Conservation (phyloP, 2,113 vertebrate species). For the Calypte anna region DNA sequence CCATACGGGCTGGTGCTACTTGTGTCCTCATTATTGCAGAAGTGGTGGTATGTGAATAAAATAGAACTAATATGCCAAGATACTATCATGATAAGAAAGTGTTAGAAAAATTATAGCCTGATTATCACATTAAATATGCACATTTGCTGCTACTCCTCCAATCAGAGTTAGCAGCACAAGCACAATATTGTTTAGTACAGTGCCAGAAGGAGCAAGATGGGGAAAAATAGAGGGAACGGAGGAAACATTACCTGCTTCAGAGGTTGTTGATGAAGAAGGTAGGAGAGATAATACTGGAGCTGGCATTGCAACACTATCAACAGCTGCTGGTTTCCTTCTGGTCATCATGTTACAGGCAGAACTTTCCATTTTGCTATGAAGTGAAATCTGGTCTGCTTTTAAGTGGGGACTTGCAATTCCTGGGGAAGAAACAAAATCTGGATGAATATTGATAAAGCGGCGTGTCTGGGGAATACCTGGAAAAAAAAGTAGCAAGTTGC, state of each 20-base stretch:
- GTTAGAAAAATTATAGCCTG: neutral
- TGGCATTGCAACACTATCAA: constrained; percentile 72
- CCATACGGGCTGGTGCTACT: neutral
- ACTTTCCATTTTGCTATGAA: constrained; percentile 78
- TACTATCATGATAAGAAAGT: neutral
- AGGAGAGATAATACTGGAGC: constrained; percentile 78
- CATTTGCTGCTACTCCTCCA: neutral
- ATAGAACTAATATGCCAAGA: neutral
- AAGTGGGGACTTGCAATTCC: constrained; percentile 79
- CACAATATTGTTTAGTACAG: neutral
- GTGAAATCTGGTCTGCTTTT: constrained; percentile 79
- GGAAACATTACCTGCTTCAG: constrained; percentile 75
- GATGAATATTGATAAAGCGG: neutral
- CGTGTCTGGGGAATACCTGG: neutral
- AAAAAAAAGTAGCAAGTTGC: neutral
- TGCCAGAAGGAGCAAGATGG: neutral
- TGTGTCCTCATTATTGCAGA: neutral
- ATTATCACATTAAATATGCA: neutral
- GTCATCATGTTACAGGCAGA: constrained; percentile 74
- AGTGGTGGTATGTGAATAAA: neutral
- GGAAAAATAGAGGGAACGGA: neutral
- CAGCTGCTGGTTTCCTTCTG: constrained; percentile 78
- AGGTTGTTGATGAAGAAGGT: constrained; percentile 74
- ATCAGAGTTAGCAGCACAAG: neutral
- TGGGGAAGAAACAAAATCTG: constrained; percentile 37